Percentiles rank a stretch among this genome's conserved stretches.
Conservation (phyloP, 2,888 invertebrate genomes). For the Abrostola tripartita region DNA sequence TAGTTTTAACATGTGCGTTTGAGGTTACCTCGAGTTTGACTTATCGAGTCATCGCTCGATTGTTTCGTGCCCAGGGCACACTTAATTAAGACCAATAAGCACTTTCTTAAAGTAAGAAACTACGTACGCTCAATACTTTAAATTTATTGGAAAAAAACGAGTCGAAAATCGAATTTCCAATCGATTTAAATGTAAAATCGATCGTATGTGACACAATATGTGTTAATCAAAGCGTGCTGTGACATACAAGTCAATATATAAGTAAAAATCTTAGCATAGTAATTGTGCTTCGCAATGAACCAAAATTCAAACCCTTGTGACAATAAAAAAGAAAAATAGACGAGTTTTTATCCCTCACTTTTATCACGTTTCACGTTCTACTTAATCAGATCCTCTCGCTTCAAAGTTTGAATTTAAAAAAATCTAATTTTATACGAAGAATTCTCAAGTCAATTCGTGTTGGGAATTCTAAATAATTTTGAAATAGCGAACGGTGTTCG, state of each 20-base stretch:
- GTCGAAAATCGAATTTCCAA: conserved; percentile 37
- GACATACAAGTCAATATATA: conserved; percentile 86
- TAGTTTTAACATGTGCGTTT: conserved; percentile 58
- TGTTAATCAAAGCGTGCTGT: conserved; percentile 84
- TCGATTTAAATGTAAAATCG: conserved; percentile 44
- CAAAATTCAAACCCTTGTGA: conserved; percentile 74
- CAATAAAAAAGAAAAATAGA: conserved; percentile 73
- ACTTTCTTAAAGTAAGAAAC: conserved; percentile 64
- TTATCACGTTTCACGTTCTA: conserved; percentile 71
- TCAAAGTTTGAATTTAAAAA: conserved; percentile 66
- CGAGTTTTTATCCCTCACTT: conserved; percentile 60
- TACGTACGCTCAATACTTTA: conserved; percentile 47
- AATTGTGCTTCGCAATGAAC: conserved; percentile 75
- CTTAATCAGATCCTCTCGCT: conserved; percentile 71
- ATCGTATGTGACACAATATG: conserved; percentile 51
- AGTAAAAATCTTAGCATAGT: conserved; percentile 76
- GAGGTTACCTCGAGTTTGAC: conserved; percentile 70
- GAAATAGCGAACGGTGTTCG: conserved; percentile 56
- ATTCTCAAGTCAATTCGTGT: conserved; percentile 65
- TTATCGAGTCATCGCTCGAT: conserved; percentile 61
- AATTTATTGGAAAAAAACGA: conserved; percentile 47
- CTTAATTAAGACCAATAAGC: conserved; percentile 56
- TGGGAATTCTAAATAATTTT: conserved; percentile 64
- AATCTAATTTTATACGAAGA: conserved; percentile 70
- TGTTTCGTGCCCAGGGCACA: conserved; percentile 66